Percentiles rank a stretch among this genome's conserved stretches.
Evolutionary conservation across 2,888 invertebrate genomes (phyloP).

Genomic region (Chironomus riparius): DNA sequence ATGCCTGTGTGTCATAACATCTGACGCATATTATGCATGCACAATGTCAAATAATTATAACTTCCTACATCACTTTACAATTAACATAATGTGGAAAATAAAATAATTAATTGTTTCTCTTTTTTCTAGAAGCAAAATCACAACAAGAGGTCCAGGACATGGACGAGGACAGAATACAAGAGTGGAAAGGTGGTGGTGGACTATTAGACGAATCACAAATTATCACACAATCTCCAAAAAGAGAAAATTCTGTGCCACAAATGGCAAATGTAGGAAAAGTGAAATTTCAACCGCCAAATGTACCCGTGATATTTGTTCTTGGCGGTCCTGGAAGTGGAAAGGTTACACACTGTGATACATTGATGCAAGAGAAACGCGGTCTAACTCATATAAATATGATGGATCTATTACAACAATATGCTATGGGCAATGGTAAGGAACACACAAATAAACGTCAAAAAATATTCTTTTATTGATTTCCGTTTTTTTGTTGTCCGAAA

Average conservation of each 20-base stretch:
- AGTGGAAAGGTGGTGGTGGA: constrained; percentile 40
- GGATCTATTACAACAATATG: constrained; percentile 79
- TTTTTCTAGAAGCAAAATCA: constrained; percentile 48
- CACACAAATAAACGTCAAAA: neutral
- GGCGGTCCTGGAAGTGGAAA: constrained; percentile 95
- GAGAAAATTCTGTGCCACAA: constrained; percentile 53
- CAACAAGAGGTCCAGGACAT: constrained; percentile 45
- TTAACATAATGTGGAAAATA: neutral
- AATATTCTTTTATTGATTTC: constrained; percentile 9
- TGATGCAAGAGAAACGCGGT: constrained; percentile 77
- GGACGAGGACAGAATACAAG: constrained; percentile 47
- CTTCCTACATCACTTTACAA: neutral
- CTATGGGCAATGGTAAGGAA: constrained; percentile 71
- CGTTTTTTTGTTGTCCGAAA: neutral
- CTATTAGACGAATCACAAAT: constrained; percentile 35
- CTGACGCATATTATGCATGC: too few species aligned
- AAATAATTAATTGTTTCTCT: too few species aligned
- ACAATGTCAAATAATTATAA: too few species aligned
- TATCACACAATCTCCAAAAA: constrained; percentile 50
- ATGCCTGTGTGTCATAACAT: too few species aligned
- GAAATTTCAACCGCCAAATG: constrained; percentile 76
- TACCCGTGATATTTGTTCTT: constrained; percentile 81
- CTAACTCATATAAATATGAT: constrained; percentile 87
- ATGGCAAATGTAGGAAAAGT: constrained; percentile 72
- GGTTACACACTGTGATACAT: constrained; percentile 92